Evolutionary conservation across 2,888 invertebrate species (phyloP).

Genomic region (Eupsilia transversa): DNA sequence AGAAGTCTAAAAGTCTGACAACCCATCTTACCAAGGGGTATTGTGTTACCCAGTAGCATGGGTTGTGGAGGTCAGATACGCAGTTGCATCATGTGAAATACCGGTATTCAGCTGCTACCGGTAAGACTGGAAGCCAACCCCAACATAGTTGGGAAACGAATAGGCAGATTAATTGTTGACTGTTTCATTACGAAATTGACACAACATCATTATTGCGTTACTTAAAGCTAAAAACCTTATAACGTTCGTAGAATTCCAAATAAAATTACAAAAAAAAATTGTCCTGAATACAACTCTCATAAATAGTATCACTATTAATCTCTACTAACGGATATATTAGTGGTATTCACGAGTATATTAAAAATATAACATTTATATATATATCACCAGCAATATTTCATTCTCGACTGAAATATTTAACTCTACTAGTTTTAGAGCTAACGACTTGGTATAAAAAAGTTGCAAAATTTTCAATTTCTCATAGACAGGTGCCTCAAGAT

Average conservation of each 20-base stretch:
- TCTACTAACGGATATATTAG: constrained; percentile 52
- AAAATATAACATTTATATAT: constrained; percentile 63
- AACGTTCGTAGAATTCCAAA: not conserved
- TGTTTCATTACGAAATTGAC: not conserved
- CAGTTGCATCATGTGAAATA: too few species aligned
- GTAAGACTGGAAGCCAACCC: too few species aligned
- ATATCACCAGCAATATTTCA: constrained; percentile 63
- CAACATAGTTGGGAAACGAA: too few species aligned
- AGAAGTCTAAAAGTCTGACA: too few species aligned
- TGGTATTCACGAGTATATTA: constrained; percentile 62
- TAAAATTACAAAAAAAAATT: constrained; percentile 13
- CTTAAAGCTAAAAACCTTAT: not conserved
- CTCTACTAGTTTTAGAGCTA: constrained; percentile 37
- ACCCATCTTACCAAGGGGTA: too few species aligned
- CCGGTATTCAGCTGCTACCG: too few species aligned
- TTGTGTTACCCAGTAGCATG: too few species aligned
- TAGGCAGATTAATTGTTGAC: too few species aligned
- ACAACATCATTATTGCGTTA: not conserved
- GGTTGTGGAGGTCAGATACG: too few species aligned
- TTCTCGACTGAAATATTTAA: constrained; percentile 66
- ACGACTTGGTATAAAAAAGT: constrained; percentile 31
- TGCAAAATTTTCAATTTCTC: too few species aligned
- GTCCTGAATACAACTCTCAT: not conserved
- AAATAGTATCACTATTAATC: constrained; percentile 19
- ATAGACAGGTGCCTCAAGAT: too few species aligned